Percentiles rank a stretch among this genome's conserved stretches.
Evolutionary conservation across 2,888 invertebrate genomes (phyloP).

Genomic region (Sarcophaga rosellei): DNA sequence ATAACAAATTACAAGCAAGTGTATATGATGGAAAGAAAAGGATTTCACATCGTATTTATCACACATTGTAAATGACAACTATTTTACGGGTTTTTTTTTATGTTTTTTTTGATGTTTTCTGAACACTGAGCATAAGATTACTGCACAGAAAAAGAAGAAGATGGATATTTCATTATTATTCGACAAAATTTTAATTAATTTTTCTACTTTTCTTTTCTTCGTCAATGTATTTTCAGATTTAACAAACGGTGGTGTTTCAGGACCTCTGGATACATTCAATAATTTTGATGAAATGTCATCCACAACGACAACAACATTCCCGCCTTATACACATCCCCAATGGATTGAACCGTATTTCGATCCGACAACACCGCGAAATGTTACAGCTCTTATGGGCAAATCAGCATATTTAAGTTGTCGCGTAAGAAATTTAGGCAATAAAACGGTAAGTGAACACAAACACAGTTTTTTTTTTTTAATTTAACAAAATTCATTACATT

Average conservation of each 20-base stretch:
- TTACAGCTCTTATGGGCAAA: conserved; percentile 90
- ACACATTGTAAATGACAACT: too few species aligned
- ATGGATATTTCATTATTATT: background rate
- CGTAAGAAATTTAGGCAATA: conserved; percentile 81
- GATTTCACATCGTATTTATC: too few species aligned
- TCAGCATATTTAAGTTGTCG: conserved; percentile 82
- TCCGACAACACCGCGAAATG: conserved; percentile 88
- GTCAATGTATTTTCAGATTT: conserved; percentile 75
- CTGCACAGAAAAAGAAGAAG: too few species aligned
- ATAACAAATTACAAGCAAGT: too few species aligned
- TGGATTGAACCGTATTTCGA: conserved; percentile 87
- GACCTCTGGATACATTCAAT: conserved; percentile 79
- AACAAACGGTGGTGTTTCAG: conserved; percentile 80
- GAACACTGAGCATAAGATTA: too few species aligned
- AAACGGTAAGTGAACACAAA: conserved; percentile 78
- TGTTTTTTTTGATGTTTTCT: too few species aligned
- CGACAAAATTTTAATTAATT: background rate
- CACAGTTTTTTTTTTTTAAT: too few species aligned
- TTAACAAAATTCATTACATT: background rate
- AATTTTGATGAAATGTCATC: conserved; percentile 77
- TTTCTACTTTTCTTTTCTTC: background rate
- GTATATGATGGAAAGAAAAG: too few species aligned
- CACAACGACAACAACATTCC: conserved; percentile 73
- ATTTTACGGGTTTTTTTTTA: too few species aligned
- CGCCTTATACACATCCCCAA: conserved; percentile 79